Evolutionary conservation across 2,113 vertebrate species (phyloP).

Genomic region (Zootoca vivipara): DNA sequence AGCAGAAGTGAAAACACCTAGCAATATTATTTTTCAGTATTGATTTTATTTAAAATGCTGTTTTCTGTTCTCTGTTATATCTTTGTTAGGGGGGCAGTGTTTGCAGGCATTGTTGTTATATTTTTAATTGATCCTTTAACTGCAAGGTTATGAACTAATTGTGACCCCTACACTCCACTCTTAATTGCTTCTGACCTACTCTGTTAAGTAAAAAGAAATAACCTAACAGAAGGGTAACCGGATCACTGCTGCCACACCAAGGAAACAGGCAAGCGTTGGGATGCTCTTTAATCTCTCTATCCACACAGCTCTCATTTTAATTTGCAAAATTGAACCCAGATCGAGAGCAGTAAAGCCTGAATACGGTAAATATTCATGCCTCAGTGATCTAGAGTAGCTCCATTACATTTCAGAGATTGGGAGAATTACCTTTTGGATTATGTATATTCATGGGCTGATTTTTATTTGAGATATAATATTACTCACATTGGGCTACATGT

Average conservation of each 20-base stretch:
- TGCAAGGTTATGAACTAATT: slow-evolving; percentile 63
- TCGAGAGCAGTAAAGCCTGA: slow-evolving; percentile 83
- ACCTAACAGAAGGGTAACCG: slow-evolving; percentile 69
- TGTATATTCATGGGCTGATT: slow-evolving; percentile 84
- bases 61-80: slow-evolving; percentile 31
- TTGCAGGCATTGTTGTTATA: slow-evolving; percentile 47
- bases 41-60: slow-evolving; percentile 53
- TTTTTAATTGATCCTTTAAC: slow-evolving; percentile 65
- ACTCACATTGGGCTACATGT: slow-evolving; percentile 75
- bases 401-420: slow-evolving; percentile 80
- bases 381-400: slow-evolving; percentile 81
- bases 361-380: slow-evolving; percentile 84
- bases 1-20: slow-evolving; percentile 27
- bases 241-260: slow-evolving; percentile 72
- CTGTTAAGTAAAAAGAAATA: slow-evolving; percentile 66
- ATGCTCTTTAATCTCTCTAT: slow-evolving; percentile 83
- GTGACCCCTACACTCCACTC: slow-evolving; percentile 58
- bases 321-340: slow-evolving; percentile 87
- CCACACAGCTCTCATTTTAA: slow-evolving; percentile 84
- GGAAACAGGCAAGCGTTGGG: slow-evolving; percentile 72
- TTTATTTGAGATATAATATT: slow-evolving; percentile 81
- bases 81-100: not conserved
- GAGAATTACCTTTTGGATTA: slow-evolving; percentile 85
- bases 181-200: slow-evolving; percentile 69
- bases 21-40: slow-evolving; percentile 50